These are phyloP conservation scores for Spilosoma lubricipeda DNA, from an alignment of 2,888 invertebrate genomes.

Conservation along the genomic window DNA sequence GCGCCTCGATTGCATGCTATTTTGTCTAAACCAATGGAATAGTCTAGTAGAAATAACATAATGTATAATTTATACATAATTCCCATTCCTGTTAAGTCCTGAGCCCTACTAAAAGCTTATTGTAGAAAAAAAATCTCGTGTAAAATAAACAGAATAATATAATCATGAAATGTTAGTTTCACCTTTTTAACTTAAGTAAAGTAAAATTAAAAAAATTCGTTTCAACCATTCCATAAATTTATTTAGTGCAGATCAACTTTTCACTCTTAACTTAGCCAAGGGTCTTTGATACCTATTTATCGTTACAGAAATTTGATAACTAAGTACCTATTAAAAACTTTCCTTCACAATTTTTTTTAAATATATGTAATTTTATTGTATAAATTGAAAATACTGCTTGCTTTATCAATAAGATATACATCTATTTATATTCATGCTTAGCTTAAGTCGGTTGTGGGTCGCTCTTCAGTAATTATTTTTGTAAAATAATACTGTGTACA, in stretches of 20 bases:
- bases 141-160: not conserved
- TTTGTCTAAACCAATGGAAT: conserved; percentile 3
- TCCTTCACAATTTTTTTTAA: not conserved
- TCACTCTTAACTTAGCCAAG: not conserved
- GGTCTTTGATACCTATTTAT: not conserved
- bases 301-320: not conserved
- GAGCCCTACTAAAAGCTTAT: not conserved
- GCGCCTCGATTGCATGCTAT: conserved; percentile 34
- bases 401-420: not conserved
- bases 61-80: not conserved
- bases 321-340: not conserved
- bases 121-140: not conserved
- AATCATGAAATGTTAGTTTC: not conserved
- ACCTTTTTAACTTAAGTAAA: not conserved
- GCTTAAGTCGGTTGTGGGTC: not conserved
- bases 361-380: not conserved
- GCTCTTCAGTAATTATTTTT: not conserved
- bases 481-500: not conserved
- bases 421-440: not conserved
- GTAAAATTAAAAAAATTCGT: not conserved
- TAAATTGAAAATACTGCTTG: not conserved
- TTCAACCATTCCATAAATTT: not conserved
- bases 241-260: not conserved
- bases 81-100: not conserved
- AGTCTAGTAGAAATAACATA: not conserved